Percentiles rank a stretch among this genome's conserved stretches.
Conservation (phyloP, 37 sponge, comb jelly and placozoan genomes). For the Cladorhizidae sp. region DNA sequence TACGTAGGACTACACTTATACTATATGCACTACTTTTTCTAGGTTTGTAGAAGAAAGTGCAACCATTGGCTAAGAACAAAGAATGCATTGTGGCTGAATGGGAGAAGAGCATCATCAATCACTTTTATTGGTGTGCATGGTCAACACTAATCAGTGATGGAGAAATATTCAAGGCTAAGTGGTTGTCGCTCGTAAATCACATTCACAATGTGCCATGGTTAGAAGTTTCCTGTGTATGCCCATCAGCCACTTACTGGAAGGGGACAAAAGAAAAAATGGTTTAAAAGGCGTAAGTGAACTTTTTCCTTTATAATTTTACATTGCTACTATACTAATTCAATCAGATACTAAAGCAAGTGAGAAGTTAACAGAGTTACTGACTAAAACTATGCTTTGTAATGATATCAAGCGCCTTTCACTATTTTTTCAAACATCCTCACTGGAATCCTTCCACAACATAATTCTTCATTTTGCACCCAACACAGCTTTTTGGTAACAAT, state of each 20-base stretch:
- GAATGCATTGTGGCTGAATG: slow-evolving; percentile 39
- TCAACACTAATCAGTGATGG: slow-evolving; percentile 32
- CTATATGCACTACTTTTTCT: not conserved
- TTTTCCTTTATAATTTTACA: not conserved
- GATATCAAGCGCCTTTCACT: slow-evolving; percentile 47
- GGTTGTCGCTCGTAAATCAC: slow-evolving; percentile 60
- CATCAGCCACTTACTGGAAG: slow-evolving; percentile 3
- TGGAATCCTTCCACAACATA: slow-evolving; percentile 69
- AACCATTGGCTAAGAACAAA: slow-evolving; percentile 4
- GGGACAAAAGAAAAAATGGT: slow-evolving; percentile 50
- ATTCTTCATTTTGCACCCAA: slow-evolving; percentile 72
- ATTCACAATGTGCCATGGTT: slow-evolving; percentile 51
- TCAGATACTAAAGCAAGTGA: slow-evolving; percentile 5
- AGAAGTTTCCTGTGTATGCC: slow-evolving; percentile 35
- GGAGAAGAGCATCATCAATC: slow-evolving; percentile 48
- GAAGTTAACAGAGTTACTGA: not conserved
- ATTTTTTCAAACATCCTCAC: slow-evolving; percentile 45
- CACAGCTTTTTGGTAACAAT: slow-evolving; percentile 51
- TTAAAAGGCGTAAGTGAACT: slow-evolving; percentile 39
- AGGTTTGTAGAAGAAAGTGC: not conserved
- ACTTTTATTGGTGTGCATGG: slow-evolving; percentile 56
- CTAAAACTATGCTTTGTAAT: not conserved
- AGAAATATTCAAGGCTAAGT: slow-evolving; percentile 41
- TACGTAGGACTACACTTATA: not conserved
- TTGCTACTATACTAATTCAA: not conserved